phyloP scores from a whole-genome alignment of 2,113 vertebrate genomes.

The Prionailurus viverrinus region DNA sequence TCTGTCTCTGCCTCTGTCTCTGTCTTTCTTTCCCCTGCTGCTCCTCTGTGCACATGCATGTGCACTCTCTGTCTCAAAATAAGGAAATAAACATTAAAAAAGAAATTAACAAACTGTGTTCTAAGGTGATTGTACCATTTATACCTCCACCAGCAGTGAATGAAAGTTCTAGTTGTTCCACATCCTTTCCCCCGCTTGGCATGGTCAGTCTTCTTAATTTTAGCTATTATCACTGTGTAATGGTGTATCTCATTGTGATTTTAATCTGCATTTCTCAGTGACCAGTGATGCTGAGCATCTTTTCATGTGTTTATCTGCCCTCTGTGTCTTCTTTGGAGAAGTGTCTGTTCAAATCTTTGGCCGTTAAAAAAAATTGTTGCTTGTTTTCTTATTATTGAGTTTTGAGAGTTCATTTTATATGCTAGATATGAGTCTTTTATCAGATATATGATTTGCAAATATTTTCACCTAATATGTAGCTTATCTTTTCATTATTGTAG shows the following conservation, averaged over 20 bases:
- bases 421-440: not conserved
- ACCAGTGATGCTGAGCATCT: not conserved
- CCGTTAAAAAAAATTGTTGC: not conserved
- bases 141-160: not conserved
- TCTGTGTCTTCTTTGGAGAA: constrained; percentile 11
- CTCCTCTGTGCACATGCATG: too few species aligned
- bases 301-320: not conserved
- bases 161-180: not conserved
- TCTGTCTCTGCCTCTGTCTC: too few species aligned
- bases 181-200: not conserved
- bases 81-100: not conserved
- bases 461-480: not conserved
- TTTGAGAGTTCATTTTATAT: constrained; percentile 25
- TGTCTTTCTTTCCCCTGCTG: too few species aligned
- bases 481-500: constrained; percentile 23
- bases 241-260: not conserved
- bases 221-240: not conserved
- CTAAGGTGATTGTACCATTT: not conserved
- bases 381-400: not conserved
- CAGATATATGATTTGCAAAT: not conserved
- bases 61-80: too few species aligned
- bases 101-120: constrained; percentile 10
- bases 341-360: not conserved
- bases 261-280: constrained; percentile 38
- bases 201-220: not conserved